A percentile compares a stretch with the other conserved stretches of the same genome.
phyloP scores from a whole-genome alignment of 2,797 vertebrate species.

The Protosalanx chinensis region DNA sequence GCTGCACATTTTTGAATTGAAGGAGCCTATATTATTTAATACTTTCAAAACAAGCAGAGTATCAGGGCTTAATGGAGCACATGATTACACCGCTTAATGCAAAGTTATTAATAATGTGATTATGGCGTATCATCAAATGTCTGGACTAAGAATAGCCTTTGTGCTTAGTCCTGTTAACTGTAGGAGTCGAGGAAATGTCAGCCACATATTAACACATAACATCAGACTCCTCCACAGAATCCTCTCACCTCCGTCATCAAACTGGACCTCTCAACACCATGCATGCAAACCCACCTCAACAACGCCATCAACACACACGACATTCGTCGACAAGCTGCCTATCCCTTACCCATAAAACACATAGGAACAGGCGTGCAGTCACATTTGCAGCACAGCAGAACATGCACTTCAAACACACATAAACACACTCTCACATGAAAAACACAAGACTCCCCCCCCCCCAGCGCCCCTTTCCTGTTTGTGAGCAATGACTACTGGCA shows the following conservation, averaged over 20 bases:
- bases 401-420: neutral
- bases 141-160: neutral
- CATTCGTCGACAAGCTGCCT: constrained; percentile 3
- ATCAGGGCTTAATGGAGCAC: neutral
- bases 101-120: neutral
- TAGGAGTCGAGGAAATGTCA: neutral
- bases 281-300: neutral
- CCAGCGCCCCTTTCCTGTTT: too few relatives aligned
- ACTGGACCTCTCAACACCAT: neutral
- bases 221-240: neutral
- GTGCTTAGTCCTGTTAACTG: neutral
- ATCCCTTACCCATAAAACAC: neutral
- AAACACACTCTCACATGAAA: neutral
- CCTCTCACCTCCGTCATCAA: neutral
- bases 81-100: too few relatives aligned
- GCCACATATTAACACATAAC: neutral
- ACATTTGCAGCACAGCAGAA: neutral
- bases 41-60: neutral
- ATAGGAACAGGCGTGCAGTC: neutral
- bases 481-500: neutral
- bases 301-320: neutral
- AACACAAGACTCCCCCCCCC: too few relatives aligned
- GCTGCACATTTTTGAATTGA: neutral
- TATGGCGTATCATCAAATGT: neutral
- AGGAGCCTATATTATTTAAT: neutral